Conservation (phyloP, 2,888 invertebrate species). For the Petrophora chlorosata region DNA sequence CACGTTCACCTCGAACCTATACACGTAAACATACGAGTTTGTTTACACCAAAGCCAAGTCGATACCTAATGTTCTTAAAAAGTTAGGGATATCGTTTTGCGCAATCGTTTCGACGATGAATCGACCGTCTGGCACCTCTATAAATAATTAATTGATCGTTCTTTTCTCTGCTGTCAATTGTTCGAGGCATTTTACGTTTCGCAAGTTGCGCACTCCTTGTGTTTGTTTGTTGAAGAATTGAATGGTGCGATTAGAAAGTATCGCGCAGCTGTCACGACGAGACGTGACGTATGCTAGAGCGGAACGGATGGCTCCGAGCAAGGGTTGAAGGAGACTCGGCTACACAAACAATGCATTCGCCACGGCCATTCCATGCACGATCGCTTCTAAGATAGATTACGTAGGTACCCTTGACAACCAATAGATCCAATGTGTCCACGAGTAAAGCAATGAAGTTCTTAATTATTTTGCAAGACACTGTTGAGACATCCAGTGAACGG, state of each 20-base stretch:
- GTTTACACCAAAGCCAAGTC: slow-evolving; percentile 48
- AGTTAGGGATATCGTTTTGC: slow-evolving; percentile 40
- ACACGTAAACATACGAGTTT: slow-evolving; percentile 55
- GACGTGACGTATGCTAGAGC: slow-evolving; percentile 77
- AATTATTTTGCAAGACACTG: slow-evolving; percentile 13
- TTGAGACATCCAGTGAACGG: no score
- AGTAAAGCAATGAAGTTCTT: background rate
- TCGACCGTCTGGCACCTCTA: slow-evolving; percentile 55
- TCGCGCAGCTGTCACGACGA: slow-evolving; percentile 77
- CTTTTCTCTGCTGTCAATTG: slow-evolving; percentile 68
- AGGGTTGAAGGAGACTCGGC: slow-evolving; percentile 73
- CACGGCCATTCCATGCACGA: slow-evolving; percentile 63
- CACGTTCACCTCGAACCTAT: slow-evolving; percentile 64
- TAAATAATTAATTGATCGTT: slow-evolving; percentile 72
- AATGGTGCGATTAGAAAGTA: slow-evolving; percentile 80
- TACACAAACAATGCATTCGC: slow-evolving; percentile 76
- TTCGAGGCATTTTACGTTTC: slow-evolving; percentile 69
- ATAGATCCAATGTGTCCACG: background rate
- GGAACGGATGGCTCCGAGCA: slow-evolving; percentile 74
- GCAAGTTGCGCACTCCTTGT: slow-evolving; percentile 69
- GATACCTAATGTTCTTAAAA: slow-evolving; percentile 35
- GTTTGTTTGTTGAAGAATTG: slow-evolving; percentile 63
- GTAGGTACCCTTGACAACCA: slow-evolving; percentile 20
- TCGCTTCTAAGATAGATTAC: slow-evolving; percentile 54
- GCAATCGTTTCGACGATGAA: slow-evolving; percentile 52